Evolutionary conservation across 64 coral and sea anemone species (phyloP), one percentile per base, ranked within the genome.

Genomic region (Porites australiensis): DNA sequence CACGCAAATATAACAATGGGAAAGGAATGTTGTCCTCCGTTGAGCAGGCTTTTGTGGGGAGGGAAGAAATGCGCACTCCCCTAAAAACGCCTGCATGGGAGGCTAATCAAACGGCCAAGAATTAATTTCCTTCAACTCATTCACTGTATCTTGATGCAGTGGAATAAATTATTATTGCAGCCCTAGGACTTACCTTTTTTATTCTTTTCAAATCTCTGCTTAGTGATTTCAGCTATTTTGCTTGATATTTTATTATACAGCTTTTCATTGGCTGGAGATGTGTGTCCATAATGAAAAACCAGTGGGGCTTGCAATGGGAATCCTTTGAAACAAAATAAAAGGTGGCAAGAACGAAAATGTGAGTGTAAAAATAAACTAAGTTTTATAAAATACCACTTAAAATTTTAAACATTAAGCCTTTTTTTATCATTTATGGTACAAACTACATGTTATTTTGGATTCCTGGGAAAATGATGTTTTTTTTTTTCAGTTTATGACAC

Each of bases 231-330:
- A 89, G 98, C 82, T 77, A 99, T 91, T 83, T 89, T 88, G 65
- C 91, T 93, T 47, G 94, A 87, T 52, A 99, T 70, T 53, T 88
- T 86, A 64, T 99, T 96, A 79, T 99, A 99, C 27, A 99, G 89
- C 77, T 96, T 99, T 13, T 96, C 92, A 77, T 96, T 99, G 12
- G 88, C 87, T 11, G 98, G 98, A 78, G 98, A 96, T 44, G 85
- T 83, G 64, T 99, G 94, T 18, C 98, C 98, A 94, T 92, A 99
- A 67, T 92, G 88, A 77, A 94, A 99, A 7, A 96, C 98, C 11
- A 99, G 73, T 61, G 98, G 98, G 55, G 98, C 98, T 91, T 99
- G 94, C 44, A 99, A 77, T 61, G 98, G 93, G 73, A 99, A 99
- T 15, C 98, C 96, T 98, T 68, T 61, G 73, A 54, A 71, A 62